Conservation (phyloP, 2,888 invertebrate species). For the Oithona nana region DNA sequence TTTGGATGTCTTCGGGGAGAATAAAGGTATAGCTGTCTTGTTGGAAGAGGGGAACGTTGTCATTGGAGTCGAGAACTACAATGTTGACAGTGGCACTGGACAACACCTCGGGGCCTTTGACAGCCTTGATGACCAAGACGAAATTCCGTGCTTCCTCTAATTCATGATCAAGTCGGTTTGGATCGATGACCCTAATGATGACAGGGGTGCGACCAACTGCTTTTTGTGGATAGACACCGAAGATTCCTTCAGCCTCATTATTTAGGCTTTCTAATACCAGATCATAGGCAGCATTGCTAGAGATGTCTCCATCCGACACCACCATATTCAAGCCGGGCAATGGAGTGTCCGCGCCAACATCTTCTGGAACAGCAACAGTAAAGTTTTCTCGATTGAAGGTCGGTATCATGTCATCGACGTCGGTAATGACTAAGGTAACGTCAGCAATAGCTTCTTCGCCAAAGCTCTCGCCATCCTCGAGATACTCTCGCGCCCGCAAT, state of each 20-base stretch:
- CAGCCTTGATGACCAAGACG: slow-evolving; percentile 29
- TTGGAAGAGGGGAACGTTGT: slow-evolving; percentile 31
- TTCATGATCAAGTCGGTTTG: slow-evolving; percentile 17
- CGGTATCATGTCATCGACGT: slow-evolving; percentile 55
- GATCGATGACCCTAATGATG: slow-evolving; percentile 34
- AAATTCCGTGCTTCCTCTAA: not conserved
- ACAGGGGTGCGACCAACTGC: slow-evolving; percentile 54
- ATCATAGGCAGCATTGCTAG: slow-evolving; percentile 49
- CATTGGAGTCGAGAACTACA: slow-evolving; percentile 23
- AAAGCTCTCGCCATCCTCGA: slow-evolving; percentile 48
- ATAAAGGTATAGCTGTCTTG: slow-evolving; percentile 8
- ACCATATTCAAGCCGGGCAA: slow-evolving; percentile 45
- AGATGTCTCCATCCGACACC: slow-evolving; percentile 50
- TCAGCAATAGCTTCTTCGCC: slow-evolving; percentile 46
- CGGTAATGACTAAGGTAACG: slow-evolving; percentile 55
- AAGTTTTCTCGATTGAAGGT: slow-evolving; percentile 45
- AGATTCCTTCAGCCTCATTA: slow-evolving; percentile 37
- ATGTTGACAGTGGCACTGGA: slow-evolving; percentile 22
- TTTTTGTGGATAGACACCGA: slow-evolving; percentile 42
- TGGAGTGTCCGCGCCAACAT: slow-evolving; percentile 37
- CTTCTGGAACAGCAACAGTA: slow-evolving; percentile 51
- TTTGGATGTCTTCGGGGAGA: slow-evolving; percentile 36
- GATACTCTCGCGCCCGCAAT: slow-evolving; percentile 18
- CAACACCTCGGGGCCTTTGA: slow-evolving; percentile 18
- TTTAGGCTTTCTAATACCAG: slow-evolving; percentile 40